Conservation (phyloP, 1,140 invertebrate genomes). For the Lepidurus arcticus region DNA sequence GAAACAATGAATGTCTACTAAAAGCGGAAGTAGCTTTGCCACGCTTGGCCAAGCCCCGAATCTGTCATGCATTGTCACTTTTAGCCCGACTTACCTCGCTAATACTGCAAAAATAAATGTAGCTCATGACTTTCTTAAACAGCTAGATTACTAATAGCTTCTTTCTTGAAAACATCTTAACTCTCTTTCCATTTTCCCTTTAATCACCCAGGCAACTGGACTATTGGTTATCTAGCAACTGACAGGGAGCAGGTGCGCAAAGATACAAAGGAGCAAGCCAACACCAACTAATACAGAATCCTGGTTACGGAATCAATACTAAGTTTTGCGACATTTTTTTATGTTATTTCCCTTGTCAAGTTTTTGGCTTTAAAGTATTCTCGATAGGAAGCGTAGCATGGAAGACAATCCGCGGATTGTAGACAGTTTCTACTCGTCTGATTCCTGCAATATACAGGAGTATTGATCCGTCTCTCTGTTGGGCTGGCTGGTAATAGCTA, state of each 20-base stretch:
- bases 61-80: too few species aligned
- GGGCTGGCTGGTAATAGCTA: too few species aligned
- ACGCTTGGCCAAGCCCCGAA: too few species aligned
- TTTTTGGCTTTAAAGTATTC: neutral
- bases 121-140: too few species aligned
- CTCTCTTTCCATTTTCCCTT: neutral
- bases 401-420: neutral
- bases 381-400: neutral
- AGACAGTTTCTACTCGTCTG: constrained; percentile 13
- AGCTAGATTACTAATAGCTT: neutral
- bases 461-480: constrained; percentile 9
- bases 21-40: too few species aligned
- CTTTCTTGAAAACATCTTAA: neutral
- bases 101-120: too few species aligned
- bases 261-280: neutral
- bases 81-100: too few species aligned
- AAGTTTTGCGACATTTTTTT: neutral
- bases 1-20: too few species aligned
- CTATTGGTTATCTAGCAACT: neutral
- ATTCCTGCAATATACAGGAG: constrained; percentile 13
- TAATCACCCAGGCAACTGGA: neutral
- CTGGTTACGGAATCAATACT: neutral
- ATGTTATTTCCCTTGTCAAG: neutral
- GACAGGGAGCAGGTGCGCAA: neutral
- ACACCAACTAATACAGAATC: neutral